Conservation (phyloP, 2,797 vertebrate genomes). For the Falco cherrug region DNA sequence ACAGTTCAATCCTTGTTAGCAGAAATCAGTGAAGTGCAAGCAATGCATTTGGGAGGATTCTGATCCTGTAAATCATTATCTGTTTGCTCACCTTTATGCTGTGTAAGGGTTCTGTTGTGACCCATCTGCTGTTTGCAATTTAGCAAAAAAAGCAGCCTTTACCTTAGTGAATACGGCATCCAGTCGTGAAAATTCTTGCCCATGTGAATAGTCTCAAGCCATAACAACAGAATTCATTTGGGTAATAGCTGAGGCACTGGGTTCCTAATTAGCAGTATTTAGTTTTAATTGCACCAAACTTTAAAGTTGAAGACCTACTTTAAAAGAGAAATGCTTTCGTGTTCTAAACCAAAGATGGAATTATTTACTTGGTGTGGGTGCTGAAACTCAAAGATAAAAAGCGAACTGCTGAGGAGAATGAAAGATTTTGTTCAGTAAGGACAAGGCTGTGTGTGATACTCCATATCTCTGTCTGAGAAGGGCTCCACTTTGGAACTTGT, state of each 20-base stretch:
- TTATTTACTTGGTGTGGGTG: neutral
- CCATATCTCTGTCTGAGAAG: neutral
- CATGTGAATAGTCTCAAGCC: neutral
- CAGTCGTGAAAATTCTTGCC: neutral
- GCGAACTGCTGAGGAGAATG: neutral
- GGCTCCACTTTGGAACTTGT: neutral
- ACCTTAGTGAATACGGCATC: neutral
- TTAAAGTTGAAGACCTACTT: neutral
- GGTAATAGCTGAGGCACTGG: neutral
- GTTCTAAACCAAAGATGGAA: neutral
- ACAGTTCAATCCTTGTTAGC: neutral
- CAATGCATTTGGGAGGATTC: neutral
- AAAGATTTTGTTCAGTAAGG: neutral
- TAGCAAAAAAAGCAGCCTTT: neutral
- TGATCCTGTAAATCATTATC: conserved; percentile 3
- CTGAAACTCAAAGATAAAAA: neutral
- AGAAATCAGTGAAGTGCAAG: neutral
- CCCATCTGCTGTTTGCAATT: neutral
- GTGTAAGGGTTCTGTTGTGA: neutral
- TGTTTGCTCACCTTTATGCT: conserved; percentile 16
- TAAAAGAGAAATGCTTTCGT: neutral
- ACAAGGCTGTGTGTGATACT: neutral
- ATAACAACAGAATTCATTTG: neutral
- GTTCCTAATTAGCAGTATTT: conserved; percentile 6
- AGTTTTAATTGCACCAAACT: neutral